Percentiles rank a stretch among this genome's conserved stretches.
Conservation (phyloP, 2,797 vertebrate genomes). For the Danio kyathit region DNA sequence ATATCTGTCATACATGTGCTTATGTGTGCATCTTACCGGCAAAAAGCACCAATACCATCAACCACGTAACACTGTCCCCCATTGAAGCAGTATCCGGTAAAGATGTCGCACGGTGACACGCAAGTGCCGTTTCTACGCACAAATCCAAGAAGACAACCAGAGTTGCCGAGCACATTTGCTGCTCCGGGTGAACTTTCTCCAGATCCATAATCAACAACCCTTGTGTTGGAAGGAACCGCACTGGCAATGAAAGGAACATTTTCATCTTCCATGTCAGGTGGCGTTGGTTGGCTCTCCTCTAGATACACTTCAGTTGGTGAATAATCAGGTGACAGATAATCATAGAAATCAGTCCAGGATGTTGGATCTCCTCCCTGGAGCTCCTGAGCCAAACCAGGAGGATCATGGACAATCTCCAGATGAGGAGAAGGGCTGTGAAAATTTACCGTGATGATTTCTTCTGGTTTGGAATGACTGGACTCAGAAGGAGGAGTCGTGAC, state of each 20-base stretch:
- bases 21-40: slow-evolving; percentile 59
- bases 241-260: slow-evolving; percentile 40
- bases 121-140: slow-evolving; percentile 53
- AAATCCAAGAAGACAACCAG: slow-evolving; percentile 52
- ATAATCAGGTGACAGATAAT: slow-evolving; percentile 83
- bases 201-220: slow-evolving; percentile 19
- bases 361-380: slow-evolving; percentile 66
- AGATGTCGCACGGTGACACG: slow-evolving; percentile 78
- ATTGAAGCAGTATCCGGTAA: slow-evolving; percentile 85
- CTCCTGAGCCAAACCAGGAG: slow-evolving; percentile 43
- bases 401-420: slow-evolving; percentile 11
- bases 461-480: slow-evolving; percentile 7
- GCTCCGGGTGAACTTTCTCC: slow-evolving; percentile 20
- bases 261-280: slow-evolving; percentile 72
- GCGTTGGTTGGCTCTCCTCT: slow-evolving; percentile 71
- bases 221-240: slow-evolving; percentile 23
- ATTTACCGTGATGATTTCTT: slow-evolving; percentile 44
- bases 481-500: slow-evolving; percentile 8
- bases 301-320: slow-evolving; percentile 82
- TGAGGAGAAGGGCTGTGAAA: slow-evolving; percentile 42
- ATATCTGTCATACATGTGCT: neutral
- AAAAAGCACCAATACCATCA: slow-evolving; percentile 83
- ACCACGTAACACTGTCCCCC: slow-evolving; percentile 87
- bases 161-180: neutral
- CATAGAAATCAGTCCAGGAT: slow-evolving; percentile 80